Base-by-base conservation (phyloP, 1,140 invertebrate genomes). In the Cyclargus thomasi region DNA sequence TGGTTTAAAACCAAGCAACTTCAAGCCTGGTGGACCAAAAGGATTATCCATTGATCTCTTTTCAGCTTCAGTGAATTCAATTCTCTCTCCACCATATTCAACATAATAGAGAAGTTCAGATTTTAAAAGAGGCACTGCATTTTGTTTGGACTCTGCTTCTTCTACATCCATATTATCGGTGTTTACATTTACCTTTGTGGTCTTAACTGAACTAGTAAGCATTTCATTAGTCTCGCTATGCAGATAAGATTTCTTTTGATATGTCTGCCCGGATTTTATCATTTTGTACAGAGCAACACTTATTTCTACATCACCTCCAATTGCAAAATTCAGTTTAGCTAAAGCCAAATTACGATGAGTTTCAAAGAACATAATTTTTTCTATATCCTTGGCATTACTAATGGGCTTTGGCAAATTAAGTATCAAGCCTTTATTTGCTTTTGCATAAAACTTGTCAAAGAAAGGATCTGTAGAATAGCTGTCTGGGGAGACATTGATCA, bases 1-100 rank as follows among this genome's bases (percentile, higher is more conserved):
- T 62, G 88, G 82, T 74, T 90, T 90, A 64, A 90, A 89, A 62
- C 88, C 88, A 16, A 90, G 74, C n/a, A 90, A 72, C 74, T 86
- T 90, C 39, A 90, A 62, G 71, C 76, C 80, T 1, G 83, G 80
- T 64, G 82, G 79, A 0, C 84, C 86, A 81, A 90, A 90, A 64
- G 88, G 82, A 73, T 88, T 88, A 64, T 70, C 81, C 8, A 90
- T 75, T 47, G 62, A 53, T 63, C 85, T 87, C 72, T 79, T 81
- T 82, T 90, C 88, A 70, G 71, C 69, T 66, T 80, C 75, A 63
- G 83, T 87, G 62, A 90, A 88, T 68, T 83, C 76, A 18, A 89
- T 67, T 64, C 70, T 83, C 71, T 88, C 80, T 35, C 76, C 81
- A 29, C 84, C 88, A 82, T 78, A 87, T 65, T 79, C 78, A 70